Evolutionary conservation across 2,113 vertebrate species (phyloP).

Genomic region (Gopherus evgoodei): DNA sequence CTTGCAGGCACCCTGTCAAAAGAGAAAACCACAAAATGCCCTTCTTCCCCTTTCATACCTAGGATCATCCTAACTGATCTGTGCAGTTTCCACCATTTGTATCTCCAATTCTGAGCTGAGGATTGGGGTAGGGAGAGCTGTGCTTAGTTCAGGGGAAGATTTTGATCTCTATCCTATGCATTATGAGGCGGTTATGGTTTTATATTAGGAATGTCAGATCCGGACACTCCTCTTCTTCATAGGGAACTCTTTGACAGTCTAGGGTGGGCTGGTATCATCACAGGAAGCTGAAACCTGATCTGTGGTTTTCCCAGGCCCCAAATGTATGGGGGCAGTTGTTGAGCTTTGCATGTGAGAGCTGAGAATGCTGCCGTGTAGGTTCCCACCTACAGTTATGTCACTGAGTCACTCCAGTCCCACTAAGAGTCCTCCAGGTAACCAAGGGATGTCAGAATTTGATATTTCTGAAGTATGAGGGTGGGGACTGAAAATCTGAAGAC

Average conservation of each 20-base stretch:
- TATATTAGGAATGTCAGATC: neutral
- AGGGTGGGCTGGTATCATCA: neutral
- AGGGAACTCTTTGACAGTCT: neutral
- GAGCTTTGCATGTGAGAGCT: neutral
- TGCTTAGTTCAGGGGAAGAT: neutral
- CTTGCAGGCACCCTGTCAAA: constrained; percentile 28
- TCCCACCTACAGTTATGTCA: neutral
- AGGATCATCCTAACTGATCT: neutral
- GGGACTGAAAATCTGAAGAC: neutral
- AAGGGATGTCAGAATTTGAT: neutral
- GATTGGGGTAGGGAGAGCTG: neutral
- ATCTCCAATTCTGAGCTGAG: neutral
- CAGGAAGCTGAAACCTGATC: neutral
- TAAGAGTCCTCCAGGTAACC: neutral
- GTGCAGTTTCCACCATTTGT: neutral
- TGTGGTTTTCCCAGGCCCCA: neutral
- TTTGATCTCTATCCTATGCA: neutral
- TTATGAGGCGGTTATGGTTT: neutral
- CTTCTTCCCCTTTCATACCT: neutral
- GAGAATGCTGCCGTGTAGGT: neutral
- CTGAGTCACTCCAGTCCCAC: neutral
- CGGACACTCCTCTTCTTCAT: neutral
- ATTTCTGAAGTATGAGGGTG: neutral
- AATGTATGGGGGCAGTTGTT: neutral
- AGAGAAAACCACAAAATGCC: neutral